Evolutionary conservation across 2,888 invertebrate species (phyloP).

Genomic region (Gibbula magus): DNA sequence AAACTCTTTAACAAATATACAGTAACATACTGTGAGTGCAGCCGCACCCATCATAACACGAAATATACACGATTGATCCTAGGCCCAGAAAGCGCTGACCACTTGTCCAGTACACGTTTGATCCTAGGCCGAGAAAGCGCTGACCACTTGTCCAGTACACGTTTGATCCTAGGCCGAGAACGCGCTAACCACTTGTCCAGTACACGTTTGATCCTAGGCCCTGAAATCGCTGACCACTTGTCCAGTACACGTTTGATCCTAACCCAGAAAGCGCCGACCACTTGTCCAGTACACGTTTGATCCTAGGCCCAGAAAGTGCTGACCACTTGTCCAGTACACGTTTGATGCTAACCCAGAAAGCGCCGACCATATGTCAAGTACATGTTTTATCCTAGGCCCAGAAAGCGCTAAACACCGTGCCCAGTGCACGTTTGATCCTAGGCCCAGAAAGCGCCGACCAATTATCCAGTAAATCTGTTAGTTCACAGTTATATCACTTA

Average conservation of each 20-base stretch:
- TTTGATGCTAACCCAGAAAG: not conserved
- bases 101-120: not conserved
- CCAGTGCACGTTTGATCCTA: not conserved
- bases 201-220: not conserved
- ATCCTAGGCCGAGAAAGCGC: not conserved
- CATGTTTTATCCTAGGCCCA: not conserved
- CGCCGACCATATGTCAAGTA: not conserved
- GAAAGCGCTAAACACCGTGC: not conserved
- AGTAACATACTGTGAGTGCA: not conserved
- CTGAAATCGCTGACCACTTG: not conserved
- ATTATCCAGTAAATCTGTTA: too few species aligned
- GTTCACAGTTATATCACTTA: too few species aligned
- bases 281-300: not conserved
- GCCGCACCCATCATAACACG: not conserved
- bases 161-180: not conserved
- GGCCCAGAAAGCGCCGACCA: not conserved
- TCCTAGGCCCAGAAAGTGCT: not conserved
- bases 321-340: not conserved
- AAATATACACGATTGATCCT: not conserved
- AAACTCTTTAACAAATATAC: not conserved
- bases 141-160: not conserved
- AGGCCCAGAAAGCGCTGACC: not conserved
- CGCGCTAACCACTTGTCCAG: not conserved
- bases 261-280: not conserved
- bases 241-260: not conserved